Base-by-base conservation (phyloP, 2,888 invertebrate species). In the Drymonia ruficornis region DNA sequence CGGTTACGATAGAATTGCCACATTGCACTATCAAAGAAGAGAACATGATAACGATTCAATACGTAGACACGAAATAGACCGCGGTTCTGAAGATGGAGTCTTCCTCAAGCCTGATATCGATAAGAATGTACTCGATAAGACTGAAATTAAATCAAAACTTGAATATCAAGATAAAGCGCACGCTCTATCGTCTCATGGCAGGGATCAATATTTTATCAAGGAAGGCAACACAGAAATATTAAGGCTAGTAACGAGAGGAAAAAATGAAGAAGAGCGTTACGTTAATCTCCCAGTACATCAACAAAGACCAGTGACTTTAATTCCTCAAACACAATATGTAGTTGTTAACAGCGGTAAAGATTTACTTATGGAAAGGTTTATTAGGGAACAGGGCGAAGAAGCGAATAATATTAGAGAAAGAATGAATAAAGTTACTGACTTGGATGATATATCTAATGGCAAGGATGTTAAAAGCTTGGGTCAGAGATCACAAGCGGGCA, bases 141-240 rank as follows among this genome's bases (percentile, higher is more conserved):
- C 70, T 64, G 86, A 87, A 49, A 78, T 61, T 51, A 86, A 81
- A 74, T 68, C 63, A 23, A 87, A 85, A 75, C 66, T 62, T 50
- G 87, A 89, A 63, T 79, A 68, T 56, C 80, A 76, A 69, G 85
- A 83, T 47, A 89, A 85, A 67, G 72, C 80, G 36, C 83, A 80
- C 48, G 88, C 78, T 65, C 83, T 83, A 51, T 81, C 91, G 67
- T 80, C 91, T 60, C 86, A 88, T 49, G 92, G 94, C 50, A 91
- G 96, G 57, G 96, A 96, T 76, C 96, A 96, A 72, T 94, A 95
- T 72, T 97, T 96, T 74, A 96, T 96, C 43, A 95, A 96, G 75
- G 97, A 97, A 74, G 97, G 97, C 0, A 96, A 97, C 74, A 96
- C 97, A 0, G 97, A 97, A 91, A 96, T 97, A 59, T 85, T 97